A percentile compares a stretch with the other conserved stretches of the same genome.
Evolutionary conservation across 2,113 vertebrate species (phyloP).

Genomic region (Mesoclemmys tuberculata): DNA sequence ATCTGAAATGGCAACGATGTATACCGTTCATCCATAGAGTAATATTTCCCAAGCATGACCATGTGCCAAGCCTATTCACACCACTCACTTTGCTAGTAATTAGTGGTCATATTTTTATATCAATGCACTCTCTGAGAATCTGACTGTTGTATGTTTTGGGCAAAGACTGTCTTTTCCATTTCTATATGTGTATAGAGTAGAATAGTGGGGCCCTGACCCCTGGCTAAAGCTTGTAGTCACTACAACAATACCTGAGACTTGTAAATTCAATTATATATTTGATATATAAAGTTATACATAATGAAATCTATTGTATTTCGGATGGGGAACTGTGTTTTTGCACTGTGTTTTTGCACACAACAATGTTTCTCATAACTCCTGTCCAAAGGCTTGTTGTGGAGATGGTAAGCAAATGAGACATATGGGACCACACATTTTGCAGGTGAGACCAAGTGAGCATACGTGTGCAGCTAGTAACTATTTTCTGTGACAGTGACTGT

Average conservation of each 20-base stretch:
- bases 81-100: background rate
- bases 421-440: background rate
- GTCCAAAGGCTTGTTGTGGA: background rate
- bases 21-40: background rate
- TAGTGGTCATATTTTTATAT: background rate
- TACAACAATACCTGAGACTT: background rate
- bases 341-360: background rate
- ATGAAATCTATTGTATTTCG: background rate
- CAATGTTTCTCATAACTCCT: background rate
- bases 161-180: background rate
- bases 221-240: background rate
- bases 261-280: slow-evolving; percentile 10
- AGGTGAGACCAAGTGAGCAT: slow-evolving; percentile 42
- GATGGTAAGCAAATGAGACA: slow-evolving; percentile 40
- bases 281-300: background rate
- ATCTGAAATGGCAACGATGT: background rate
- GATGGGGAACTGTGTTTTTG: slow-evolving; percentile 15
- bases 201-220: background rate
- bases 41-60: background rate
- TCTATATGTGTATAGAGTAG: background rate
- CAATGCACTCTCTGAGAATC: background rate
- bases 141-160: background rate
- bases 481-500: slow-evolving; percentile 56
- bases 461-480: slow-evolving; percentile 44
- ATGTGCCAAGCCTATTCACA: background rate